Evolutionary conservation across 2,113 vertebrate genomes (phyloP), one percentile per base, ranked within the genome.

Genomic region (Vulpes ferrilata): DNA sequence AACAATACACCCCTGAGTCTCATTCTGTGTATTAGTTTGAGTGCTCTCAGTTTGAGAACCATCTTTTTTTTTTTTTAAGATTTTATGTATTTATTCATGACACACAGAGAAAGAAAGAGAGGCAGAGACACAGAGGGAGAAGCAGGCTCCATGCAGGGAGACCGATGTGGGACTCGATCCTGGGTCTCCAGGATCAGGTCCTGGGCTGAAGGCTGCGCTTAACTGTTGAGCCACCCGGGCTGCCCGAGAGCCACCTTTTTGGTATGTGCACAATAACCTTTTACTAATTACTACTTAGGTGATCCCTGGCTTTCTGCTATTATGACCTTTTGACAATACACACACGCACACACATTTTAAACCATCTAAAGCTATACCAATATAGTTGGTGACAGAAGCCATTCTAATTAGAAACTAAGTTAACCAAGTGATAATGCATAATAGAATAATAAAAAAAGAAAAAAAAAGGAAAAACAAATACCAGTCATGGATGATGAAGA

Each of bases 351-450:
- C 6, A 32, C 13, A 60, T 79, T 79, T 85, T 94, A 67, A 83
- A n/a, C 3, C 9, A 67, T 25, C 71, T 69, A 84, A 62, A 15
- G 8, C 23, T 65, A 57, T 64, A 60, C 20, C 32, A 83, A 38
- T 78, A 10, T 60, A 88, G 81, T 64, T 60, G n/a, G 78, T 93
- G 51, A 62, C 83, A 93, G 60, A 86, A 83, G 65, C 20, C 23
- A 89, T 90, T 89, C 25, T 87, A 96, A 80, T 69, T 35, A 85
- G 53, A 97, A 96, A 59, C 48, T 57, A 55, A 93, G 60, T 23
- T 82, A 89, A 51, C 8, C 86, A 92, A 73, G 10, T 88, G 57
- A 92, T 80, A 51, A 25, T 25, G 20, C 55, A 9, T 43, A 48
- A 82, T 53, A 27, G 48, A 43, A 43, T 43, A 43, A 43, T 43